Evolutionary conservation across 2,888 invertebrate species (phyloP), one percentile per base, ranked within the genome.

Genomic region (Pterostichus madidus): DNA sequence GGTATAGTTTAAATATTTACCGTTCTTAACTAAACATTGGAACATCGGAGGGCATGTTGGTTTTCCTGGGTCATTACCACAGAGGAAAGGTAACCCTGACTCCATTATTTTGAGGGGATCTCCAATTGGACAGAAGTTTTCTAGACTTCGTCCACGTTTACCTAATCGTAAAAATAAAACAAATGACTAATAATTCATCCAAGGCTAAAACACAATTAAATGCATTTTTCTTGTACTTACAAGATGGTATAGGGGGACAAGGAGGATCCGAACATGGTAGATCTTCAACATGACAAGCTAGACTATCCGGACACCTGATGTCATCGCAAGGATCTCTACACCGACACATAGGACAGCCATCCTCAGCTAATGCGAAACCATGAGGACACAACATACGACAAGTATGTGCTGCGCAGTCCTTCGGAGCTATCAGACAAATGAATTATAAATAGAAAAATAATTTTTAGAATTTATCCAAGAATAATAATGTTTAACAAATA

Each of bases 381-480:
- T 96, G 93, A 0, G 96, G 95, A 86, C 97, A 97, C 84, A 96
- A 93, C 97, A 97, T 97, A 56, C 97, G 93, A 87, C 97, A 97
- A 0, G 95, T 95, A 86, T 95, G 95, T 0, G 95, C 95, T 0
- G 95, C 93, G 87, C 97, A 97, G 0, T 94, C 91, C 39, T 93
- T 92, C 0, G 94, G 94, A 64, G 91, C 92, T 88, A 86, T 7
- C 11, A 64, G 31, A 61, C 17, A 39, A 68, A 73, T 24, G 1
- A 24, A 24, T 24, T 3, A 24, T 24, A 24, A 24, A 24, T 24
- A 49, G 5, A 64, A 64, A 11, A 35, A 64, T 61, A 10, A 10
- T 31, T 8, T 64, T 64, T 13, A 17, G 7, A 13, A 56, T 17
- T 17, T 56, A 56, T 3, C 24, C 24, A 24, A n/a, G n/a, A n/a